phyloP scores from a whole-genome alignment of 2,888 invertebrate species.

The Siphlonurus alternatus region DNA sequence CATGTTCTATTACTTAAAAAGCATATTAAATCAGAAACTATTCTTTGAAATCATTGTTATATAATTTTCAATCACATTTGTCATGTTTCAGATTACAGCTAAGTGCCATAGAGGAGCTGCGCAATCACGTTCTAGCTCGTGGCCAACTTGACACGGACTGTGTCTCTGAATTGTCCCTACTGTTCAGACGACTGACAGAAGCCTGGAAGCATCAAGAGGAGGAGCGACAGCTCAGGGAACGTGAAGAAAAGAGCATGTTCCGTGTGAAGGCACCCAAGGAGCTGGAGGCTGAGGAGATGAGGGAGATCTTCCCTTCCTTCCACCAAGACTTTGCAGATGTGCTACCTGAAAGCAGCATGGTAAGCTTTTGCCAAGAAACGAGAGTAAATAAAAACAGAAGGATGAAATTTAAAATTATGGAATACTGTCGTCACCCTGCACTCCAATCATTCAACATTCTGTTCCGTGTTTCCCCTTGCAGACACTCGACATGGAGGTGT shows the following conservation, averaged over 20 bases:
- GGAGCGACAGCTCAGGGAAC: slow-evolving; percentile 42
- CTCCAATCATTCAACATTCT: too few relatives aligned
- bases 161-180: slow-evolving; percentile 30
- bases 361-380: neutral
- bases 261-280: slow-evolving; percentile 46
- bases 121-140: slow-evolving; percentile 41
- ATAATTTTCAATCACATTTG: too few relatives aligned
- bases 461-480: too few relatives aligned
- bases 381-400: too few relatives aligned
- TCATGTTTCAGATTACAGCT: slow-evolving; percentile 50
- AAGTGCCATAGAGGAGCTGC: slow-evolving; percentile 48
- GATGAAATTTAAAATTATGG: too few relatives aligned
- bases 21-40: too few relatives aligned
- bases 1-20: neutral
- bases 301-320: slow-evolving; percentile 27
- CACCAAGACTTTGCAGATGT: slow-evolving; percentile 32
- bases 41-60: too few relatives aligned
- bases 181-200: slow-evolving; percentile 42
- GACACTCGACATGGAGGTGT: too few relatives aligned
- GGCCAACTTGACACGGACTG: slow-evolving; percentile 17
- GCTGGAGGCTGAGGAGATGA: slow-evolving; percentile 47
- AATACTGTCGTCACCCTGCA: too few relatives aligned
- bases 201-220: slow-evolving; percentile 64
- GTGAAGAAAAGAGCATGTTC: slow-evolving; percentile 54
- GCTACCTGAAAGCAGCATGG: neutral